Evolutionary conservation across 2,888 invertebrate genomes (phyloP).

Genomic region (Teleogryllus oceanicus): DNA sequence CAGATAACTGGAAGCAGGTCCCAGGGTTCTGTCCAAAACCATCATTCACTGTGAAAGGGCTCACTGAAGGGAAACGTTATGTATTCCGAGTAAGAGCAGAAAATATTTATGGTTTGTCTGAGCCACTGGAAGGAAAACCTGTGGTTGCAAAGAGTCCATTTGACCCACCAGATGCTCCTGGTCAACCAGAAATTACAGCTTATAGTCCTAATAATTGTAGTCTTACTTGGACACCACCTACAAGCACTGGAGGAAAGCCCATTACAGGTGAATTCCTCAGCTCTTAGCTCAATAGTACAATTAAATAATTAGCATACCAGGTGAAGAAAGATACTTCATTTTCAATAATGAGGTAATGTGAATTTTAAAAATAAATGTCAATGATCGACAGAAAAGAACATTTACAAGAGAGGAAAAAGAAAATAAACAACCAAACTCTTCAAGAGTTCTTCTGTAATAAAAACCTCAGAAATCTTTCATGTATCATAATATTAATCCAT

Average conservation of each 20-base stretch:
- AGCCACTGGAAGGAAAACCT: slow-evolving; percentile 87
- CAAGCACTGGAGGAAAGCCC: slow-evolving; percentile 88
- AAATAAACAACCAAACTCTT: too few species aligned
- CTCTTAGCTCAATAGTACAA: too few species aligned
- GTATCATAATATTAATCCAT: background rate
- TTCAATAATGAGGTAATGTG: too few species aligned
- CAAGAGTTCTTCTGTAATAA: too few species aligned
- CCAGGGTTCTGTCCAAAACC: slow-evolving; percentile 90
- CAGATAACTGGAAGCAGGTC: slow-evolving; percentile 88
- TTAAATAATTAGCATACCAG: too few species aligned
- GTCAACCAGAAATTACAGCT: slow-evolving; percentile 73
- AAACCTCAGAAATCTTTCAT: too few species aligned
- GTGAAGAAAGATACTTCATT: too few species aligned
- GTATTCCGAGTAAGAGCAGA: slow-evolving; percentile 94
- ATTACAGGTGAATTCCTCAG: slow-evolving; percentile 57
- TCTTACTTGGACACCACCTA: slow-evolving; percentile 88
- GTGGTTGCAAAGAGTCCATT: slow-evolving; percentile 95
- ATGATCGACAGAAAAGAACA: too few species aligned
- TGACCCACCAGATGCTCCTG: slow-evolving; percentile 88
- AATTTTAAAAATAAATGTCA: too few species aligned
- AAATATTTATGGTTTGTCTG: slow-evolving; percentile 93
- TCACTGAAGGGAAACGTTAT: slow-evolving; percentile 90
- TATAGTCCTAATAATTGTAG: slow-evolving; percentile 76
- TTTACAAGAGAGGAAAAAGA: too few species aligned
- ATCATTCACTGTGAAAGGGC: slow-evolving; percentile 85